Evolutionary conservation across 2,888 invertebrate species (phyloP).

Genomic region (Bombylius major): DNA sequence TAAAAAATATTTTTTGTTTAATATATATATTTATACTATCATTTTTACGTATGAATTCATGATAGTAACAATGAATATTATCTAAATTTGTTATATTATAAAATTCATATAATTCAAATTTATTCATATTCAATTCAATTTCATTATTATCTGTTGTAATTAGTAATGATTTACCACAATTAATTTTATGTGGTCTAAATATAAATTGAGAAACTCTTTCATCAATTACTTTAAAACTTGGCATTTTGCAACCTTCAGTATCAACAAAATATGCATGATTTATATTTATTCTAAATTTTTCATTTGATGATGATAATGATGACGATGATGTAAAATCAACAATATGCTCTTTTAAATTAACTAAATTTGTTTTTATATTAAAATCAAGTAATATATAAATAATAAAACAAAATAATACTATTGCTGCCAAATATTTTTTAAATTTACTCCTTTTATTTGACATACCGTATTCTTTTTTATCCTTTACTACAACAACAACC

Average conservation of each 20-base stretch:
- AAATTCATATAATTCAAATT: conserved; percentile 19
- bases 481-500: no score
- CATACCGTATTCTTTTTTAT: background rate
- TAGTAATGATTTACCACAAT: conserved; percentile 24
- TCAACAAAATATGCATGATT: conserved; percentile 32
- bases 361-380: conserved; percentile 29
- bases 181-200: conserved; percentile 22
- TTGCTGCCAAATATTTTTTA: background rate
- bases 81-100: conserved; percentile 25
- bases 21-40: conserved; percentile 23
- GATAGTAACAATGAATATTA: conserved; percentile 25
- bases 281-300: conserved; percentile 18
- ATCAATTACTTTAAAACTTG: conserved; percentile 29
- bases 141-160: conserved; percentile 20
- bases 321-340: background rate
- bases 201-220: conserved; percentile 29
- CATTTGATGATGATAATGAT: background rate
- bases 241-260: conserved; percentile 35
- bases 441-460: background rate
- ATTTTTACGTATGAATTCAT: conserved; percentile 22
- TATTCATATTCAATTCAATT: conserved; percentile 25
- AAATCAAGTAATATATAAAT: conserved; percentile 33
- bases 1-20: conserved; percentile 18
- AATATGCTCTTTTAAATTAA: conserved; percentile 21
- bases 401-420: conserved; percentile 19